Percentiles rank a stretch among this genome's conserved stretches.
Evolutionary conservation across 2,113 vertebrate species (phyloP).

Genomic region (Taxidea taxus): DNA sequence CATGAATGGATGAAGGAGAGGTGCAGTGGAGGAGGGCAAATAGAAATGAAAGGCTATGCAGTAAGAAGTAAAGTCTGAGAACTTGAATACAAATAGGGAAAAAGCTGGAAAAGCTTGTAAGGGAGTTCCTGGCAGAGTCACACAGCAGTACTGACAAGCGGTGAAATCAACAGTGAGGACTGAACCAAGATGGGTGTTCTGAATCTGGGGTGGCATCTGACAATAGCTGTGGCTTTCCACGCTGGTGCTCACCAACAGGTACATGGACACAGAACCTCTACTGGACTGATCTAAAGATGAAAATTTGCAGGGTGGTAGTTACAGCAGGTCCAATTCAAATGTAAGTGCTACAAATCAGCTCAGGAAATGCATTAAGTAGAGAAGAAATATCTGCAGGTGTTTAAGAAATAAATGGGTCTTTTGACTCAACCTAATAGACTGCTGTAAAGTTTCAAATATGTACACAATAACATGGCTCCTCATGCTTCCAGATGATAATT

Average conservation of each 20-base stretch:
- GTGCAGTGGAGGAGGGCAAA: background rate
- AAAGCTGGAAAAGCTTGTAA: background rate
- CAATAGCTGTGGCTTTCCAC: background rate
- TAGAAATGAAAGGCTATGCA: background rate
- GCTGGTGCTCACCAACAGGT: background rate
- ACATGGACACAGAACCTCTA: background rate
- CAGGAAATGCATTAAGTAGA: background rate
- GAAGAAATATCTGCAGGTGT: slow-evolving; percentile 20
- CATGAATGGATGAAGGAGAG: background rate
- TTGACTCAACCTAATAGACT: slow-evolving; percentile 60
- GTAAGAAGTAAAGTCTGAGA: background rate
- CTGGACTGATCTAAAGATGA: background rate
- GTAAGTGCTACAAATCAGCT: background rate
- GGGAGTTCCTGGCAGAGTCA: background rate
- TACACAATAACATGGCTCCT: slow-evolving; percentile 54
- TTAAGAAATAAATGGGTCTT: slow-evolving; percentile 25
- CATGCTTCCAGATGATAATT: slow-evolving; percentile 66
- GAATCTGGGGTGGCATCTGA: too few relatives aligned
- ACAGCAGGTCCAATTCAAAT: background rate
- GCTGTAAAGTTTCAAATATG: slow-evolving; percentile 54
- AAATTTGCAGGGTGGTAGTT: background rate
- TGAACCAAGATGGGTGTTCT: background rate
- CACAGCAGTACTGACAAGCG: background rate
- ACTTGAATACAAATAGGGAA: background rate
- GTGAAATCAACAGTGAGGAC: background rate